Evolutionary conservation across 2,888 invertebrate species (phyloP).

Genomic region (Lottia scabra): DNA sequence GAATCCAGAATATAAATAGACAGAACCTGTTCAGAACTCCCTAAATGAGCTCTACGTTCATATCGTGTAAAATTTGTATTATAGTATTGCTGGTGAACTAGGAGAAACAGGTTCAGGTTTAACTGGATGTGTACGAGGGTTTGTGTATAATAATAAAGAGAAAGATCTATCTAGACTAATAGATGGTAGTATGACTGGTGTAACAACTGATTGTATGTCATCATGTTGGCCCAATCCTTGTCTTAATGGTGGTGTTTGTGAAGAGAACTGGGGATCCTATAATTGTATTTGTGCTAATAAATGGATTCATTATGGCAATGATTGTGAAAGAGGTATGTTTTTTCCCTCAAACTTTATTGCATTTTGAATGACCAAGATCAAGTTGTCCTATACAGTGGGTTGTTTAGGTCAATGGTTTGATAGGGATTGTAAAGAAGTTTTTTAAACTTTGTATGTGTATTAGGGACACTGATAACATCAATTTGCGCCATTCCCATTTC

Average conservation of each 20-base stretch:
- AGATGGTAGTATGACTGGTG: slow-evolving; percentile 77
- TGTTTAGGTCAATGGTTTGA: too few species aligned
- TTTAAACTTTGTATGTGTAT: too few species aligned
- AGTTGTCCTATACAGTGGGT: too few species aligned
- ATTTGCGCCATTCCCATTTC: too few species aligned
- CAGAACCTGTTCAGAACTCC: too few species aligned
- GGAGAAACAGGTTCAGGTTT: slow-evolving; percentile 71
- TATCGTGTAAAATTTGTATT: background rate
- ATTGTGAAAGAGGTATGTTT: slow-evolving; percentile 88
- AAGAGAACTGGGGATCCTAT: slow-evolving; percentile 85
- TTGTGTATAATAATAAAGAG: slow-evolving; percentile 91
- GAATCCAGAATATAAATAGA: too few species aligned
- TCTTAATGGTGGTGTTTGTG: slow-evolving; percentile 85
- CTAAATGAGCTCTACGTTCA: too few species aligned
- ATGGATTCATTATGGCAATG: slow-evolving; percentile 91
- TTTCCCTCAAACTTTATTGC: background rate
- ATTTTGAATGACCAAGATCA: too few species aligned
- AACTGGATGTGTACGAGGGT: slow-evolving; percentile 92
- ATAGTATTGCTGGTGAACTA: slow-evolving; percentile 18
- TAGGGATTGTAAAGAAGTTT: too few species aligned
- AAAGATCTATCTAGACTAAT: slow-evolving; percentile 85
- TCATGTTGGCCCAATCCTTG: slow-evolving; percentile 95
- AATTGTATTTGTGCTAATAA: slow-evolving; percentile 92
- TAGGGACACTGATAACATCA: too few species aligned
- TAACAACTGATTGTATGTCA: slow-evolving; percentile 92